Evolutionary conservation across 2,888 invertebrate species (phyloP), one percentile per base, ranked within the genome.

Genomic region (Rotaria socialis): DNA sequence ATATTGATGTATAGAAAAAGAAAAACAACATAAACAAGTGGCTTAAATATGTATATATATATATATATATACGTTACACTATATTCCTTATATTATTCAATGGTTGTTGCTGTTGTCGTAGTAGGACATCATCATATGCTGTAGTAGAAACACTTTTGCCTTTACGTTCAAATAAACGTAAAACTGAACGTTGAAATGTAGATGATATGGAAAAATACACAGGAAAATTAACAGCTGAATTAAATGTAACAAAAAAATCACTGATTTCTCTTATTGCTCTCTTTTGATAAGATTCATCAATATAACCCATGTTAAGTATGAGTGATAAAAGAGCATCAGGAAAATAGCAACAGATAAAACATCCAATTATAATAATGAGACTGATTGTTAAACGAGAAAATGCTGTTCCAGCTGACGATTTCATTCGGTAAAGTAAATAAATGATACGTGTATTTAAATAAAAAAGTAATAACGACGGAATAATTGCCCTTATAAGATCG

Each of bases 291-390:
- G 85, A 75, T 50, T 85, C 86, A 52, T 86, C 75, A 10, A 85
- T 85, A 47, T 86, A 86, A 52, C 86, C 86, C 55, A 86, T 58
- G 50, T 86, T 60, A 56, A 86, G 56, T 80, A 80, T n/a, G 27
- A 86, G 50, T 24, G 86, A 85, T 60, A 86, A 58, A n/a, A 86
- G 75, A 27, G 86, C 86, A 85, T 86, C 86, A 22, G 86, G 86
- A 84, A 86, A 85, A 85, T 85, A 85, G 52, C 85, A 86, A 52
- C 67, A 41, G 14, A 85, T 86, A 85, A 86, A 86, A 27, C 85
- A 85, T 14, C 85, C 47, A 27, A 86, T 85, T 41, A 86, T 86
- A 43, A 85, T 67, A 60, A 86, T 80, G 10, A 86, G 35, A 85
- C 85, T 86, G 8, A 85, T 80, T 47, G 86, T 75, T 84, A 86